Base-by-base conservation (phyloP, 2,888 invertebrate species). In the Norana najaformis region DNA sequence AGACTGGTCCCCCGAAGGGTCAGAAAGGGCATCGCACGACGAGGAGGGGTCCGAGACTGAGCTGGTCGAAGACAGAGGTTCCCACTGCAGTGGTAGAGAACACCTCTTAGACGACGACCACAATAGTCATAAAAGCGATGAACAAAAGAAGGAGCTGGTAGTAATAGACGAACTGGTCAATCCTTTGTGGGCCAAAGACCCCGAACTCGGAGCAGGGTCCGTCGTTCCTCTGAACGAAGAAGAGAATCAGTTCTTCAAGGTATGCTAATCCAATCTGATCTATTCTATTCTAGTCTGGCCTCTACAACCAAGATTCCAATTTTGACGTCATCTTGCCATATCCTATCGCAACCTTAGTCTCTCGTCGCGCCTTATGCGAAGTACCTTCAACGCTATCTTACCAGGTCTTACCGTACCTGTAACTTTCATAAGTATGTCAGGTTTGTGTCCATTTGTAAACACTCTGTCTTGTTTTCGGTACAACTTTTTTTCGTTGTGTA, bases 181-280 rank as follows among this genome's bases (percentile, higher is more conserved):
- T 94, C 98, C 98, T 3, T 89, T 97, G 94, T 99, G 98, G 98
- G 97, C 98, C 92, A 98, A 97, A 94, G 98, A 98, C 95, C 96
- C 97, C 0, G 97, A 97, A 90, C 95, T 99, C 91, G 96, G 97
- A 93, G 97, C 97, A 94, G 98, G 98, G 89, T 97, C 98, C 95
- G 97, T 98, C 35, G 98, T 98, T 93, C 97, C 97, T 94, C 95
- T 99, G 90, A 94, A 94, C 18, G 97, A 97, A 92, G 96, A 97
- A 91, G 99, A 99, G 95, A 96, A 97, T 91, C 96, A 96, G 90
- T 99, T 99, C 95, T 99, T 99, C 99, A 97, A 90, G 83, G 90
- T 90, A 89, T 38, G 69, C n/a, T 69, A 69, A 53, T 53, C 30
- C 13, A 47, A 47, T n/a, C 69, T n/a, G 8, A n/a, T 2, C 69